Evolutionary conservation across 1,140 invertebrate species (phyloP).

Genomic region (Rhynchophorus ferrugineus): DNA sequence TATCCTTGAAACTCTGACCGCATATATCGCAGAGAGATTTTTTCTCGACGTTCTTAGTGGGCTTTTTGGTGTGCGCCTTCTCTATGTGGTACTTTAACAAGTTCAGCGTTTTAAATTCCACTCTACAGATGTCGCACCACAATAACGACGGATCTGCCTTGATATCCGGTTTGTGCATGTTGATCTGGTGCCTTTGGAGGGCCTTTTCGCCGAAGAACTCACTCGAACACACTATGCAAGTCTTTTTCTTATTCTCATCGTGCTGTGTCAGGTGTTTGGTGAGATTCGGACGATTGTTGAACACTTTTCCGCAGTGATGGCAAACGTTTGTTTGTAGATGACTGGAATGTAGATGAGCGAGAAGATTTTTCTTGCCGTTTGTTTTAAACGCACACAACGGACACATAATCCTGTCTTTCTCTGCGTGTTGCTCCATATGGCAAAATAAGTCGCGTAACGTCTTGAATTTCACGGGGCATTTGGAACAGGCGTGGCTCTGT

Average conservation of each 20-base stretch:
- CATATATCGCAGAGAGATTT: conserved; percentile 46
- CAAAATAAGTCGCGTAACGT: conserved; percentile 18
- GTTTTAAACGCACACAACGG: conserved; percentile 26
- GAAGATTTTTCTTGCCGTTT: conserved; percentile 13
- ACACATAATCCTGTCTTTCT: conserved; percentile 17
- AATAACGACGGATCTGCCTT: conserved; percentile 27
- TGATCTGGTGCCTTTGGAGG: conserved; percentile 10
- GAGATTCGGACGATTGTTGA: conserved; percentile 40
- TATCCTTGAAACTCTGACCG: conserved; percentile 48
- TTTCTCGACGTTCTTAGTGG: conserved; percentile 26
- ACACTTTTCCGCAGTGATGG: conserved; percentile 39
- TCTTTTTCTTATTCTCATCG: conserved; percentile 32
- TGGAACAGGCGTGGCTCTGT: conserved; percentile 17
- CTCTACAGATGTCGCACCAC: conserved; percentile 37
- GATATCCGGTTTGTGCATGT: conserved; percentile 36
- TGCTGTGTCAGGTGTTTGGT: conserved; percentile 46
- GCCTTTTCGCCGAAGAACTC: conserved; percentile 10
- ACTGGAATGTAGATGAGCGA: conserved; percentile 21
- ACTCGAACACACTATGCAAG: conserved; percentile 11
- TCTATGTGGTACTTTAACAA: conserved; percentile 12
- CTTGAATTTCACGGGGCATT: conserved; percentile 19
- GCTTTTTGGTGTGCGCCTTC: conserved; percentile 15
- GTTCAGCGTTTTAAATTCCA: conserved; percentile 27
- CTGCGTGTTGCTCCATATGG: conserved; percentile 21
- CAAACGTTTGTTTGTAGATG: conserved; percentile 35